phyloP scores from a whole-genome alignment of 2,888 invertebrate species.

The Scrobipalpa costella region DNA sequence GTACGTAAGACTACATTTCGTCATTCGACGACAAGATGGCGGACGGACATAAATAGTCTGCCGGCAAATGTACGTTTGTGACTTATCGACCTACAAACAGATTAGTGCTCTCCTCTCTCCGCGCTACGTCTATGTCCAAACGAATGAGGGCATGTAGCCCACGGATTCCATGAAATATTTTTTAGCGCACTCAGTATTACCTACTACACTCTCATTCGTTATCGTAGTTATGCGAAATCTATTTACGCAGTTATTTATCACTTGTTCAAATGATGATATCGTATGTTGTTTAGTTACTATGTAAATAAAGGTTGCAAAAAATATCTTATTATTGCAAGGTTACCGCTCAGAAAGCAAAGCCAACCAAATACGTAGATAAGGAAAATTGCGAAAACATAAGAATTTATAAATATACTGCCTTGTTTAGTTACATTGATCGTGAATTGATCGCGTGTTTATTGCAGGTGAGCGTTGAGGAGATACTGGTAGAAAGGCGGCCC shows the following conservation, averaged over 20 bases:
- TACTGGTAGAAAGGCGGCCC: constrained; percentile 74
- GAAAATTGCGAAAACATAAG: constrained; percentile 11
- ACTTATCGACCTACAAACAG: constrained; percentile 61
- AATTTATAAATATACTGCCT: not conserved
- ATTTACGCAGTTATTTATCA: constrained; percentile 12
- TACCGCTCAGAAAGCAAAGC: constrained; percentile 8
- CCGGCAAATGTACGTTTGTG: constrained; percentile 59
- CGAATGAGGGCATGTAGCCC: constrained; percentile 6
- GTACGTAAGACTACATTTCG: constrained; percentile 52
- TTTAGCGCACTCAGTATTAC: not conserved
- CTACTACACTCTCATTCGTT: not conserved
- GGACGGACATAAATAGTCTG: constrained; percentile 66
- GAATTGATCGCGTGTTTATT: constrained; percentile 71
- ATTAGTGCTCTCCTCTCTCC: constrained; percentile 44
- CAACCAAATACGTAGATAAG: constrained; percentile 10
- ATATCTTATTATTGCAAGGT: not conserved
- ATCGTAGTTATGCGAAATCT: not conserved
- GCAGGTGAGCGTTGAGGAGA: constrained; percentile 78
- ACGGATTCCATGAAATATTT: not conserved
- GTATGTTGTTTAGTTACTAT: not conserved
- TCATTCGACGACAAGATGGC: constrained; percentile 75
- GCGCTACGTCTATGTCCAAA: constrained; percentile 18
- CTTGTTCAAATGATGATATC: not conserved
- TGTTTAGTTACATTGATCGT: constrained; percentile 56
- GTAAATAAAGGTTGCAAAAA: not conserved